These are phyloP conservation scores for Ornithorhynchus anatinus DNA, from an alignment of 2,113 vertebrate genomes.

Conservation along the genomic window DNA sequence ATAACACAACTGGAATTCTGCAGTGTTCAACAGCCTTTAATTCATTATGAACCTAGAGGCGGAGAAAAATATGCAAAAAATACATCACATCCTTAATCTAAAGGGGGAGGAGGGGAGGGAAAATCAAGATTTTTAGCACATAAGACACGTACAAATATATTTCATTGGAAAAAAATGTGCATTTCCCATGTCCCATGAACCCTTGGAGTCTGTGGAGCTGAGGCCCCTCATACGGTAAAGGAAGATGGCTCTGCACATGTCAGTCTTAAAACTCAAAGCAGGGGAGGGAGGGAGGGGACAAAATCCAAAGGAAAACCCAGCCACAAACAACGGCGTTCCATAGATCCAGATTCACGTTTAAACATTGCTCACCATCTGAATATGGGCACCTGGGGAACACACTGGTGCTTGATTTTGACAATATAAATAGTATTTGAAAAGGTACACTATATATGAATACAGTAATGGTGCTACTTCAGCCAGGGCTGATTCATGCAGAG, in stretches of 20 bases:
- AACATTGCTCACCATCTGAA: constrained; percentile 27
- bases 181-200: constrained; percentile 39
- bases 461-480: constrained; percentile 1
- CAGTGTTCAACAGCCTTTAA: constrained; percentile 70
- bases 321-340: not conserved
- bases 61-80: constrained; percentile 51
- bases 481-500: constrained; percentile 53
- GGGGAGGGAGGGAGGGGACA: not conserved
- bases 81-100: constrained; percentile 59
- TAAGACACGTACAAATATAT: constrained; percentile 46
- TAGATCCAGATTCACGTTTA: constrained; percentile 44
- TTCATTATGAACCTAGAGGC: constrained; percentile 66
- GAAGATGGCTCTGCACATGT: not conserved
- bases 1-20: constrained; percentile 12
- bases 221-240: not conserved
- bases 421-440: constrained; percentile 56
- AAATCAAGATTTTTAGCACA: constrained; percentile 48
- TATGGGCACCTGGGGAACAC: not conserved
- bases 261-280: constrained; percentile 6
- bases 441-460: constrained; percentile 37
- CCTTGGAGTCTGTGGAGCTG: not conserved
- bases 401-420: constrained; percentile 50
- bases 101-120: not conserved
- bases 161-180: constrained; percentile 22
- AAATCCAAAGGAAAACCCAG: constrained; percentile 1